Conservation (phyloP, 2,113 vertebrate genomes). For the Sceloporus tristichus region DNA sequence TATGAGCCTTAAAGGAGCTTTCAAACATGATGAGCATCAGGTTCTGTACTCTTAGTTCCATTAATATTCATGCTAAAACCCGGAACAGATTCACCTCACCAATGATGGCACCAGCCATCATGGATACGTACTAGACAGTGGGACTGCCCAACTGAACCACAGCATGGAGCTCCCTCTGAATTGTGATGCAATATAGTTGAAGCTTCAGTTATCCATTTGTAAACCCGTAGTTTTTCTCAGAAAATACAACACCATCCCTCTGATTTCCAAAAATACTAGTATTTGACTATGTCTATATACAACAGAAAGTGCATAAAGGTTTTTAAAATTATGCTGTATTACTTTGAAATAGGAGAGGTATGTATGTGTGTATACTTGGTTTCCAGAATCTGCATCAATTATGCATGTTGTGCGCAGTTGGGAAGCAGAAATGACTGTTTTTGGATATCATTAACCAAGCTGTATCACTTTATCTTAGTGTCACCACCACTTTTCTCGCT, state of each 20-base stretch:
- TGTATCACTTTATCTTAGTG: constrained; percentile 73
- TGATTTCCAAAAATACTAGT: neutral
- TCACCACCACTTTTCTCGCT: constrained; percentile 67
- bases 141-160: too few relatives aligned
- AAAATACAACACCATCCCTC: constrained; percentile 44
- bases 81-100: too few relatives aligned
- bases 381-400: constrained; percentile 76
- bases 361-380: constrained; percentile 56
- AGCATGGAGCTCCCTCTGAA: too few relatives aligned
- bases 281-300: constrained; percentile 21
- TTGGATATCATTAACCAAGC: constrained; percentile 72
- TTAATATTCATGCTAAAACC: too few relatives aligned
- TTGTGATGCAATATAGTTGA: too few relatives aligned
- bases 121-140: too few relatives aligned
- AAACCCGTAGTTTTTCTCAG: constrained; percentile 24
- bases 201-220: too few relatives aligned
- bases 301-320: constrained; percentile 50
- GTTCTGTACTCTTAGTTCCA: too few relatives aligned
- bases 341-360: constrained; percentile 62
- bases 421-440: constrained; percentile 75
- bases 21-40: too few relatives aligned
- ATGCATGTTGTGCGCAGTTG: constrained; percentile 67
- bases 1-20: too few relatives aligned
- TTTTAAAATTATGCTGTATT: constrained; percentile 59
- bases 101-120: too few relatives aligned